Evolutionary conservation across 2,888 invertebrate genomes (phyloP).

Genomic region (Amblyteles armatorius): DNA sequence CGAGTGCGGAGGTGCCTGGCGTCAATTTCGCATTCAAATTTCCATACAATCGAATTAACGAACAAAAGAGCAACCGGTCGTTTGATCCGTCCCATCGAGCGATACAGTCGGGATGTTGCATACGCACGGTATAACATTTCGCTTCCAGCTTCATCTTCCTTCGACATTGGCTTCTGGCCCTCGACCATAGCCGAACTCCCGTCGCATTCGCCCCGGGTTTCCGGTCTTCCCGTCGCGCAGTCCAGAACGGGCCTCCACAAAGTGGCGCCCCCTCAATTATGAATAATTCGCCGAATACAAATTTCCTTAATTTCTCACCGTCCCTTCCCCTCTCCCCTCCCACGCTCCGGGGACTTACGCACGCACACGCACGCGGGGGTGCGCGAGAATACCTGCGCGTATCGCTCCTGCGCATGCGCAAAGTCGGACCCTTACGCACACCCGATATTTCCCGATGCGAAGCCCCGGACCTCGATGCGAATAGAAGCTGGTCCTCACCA

Average conservation of each 20-base stretch:
- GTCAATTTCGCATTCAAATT: constrained; percentile 83
- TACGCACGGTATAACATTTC: constrained; percentile 1
- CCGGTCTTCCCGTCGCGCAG: constrained; percentile 61
- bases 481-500: constrained; percentile 13
- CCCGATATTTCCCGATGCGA: constrained; percentile 3
- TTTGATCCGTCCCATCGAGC: constrained; percentile 79
- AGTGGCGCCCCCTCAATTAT: constrained; percentile 79
- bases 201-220: constrained; percentile 49
- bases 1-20: constrained; percentile 56
- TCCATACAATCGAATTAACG: constrained; percentile 81
- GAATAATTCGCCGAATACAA: constrained; percentile 80
- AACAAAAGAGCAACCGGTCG: constrained; percentile 81
- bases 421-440: not conserved
- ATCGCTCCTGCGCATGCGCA: constrained; percentile 26
- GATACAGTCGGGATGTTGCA: constrained; percentile 54
- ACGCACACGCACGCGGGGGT: constrained; percentile 32
- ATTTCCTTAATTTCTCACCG: constrained; percentile 79
- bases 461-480: constrained; percentile 54
- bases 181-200: constrained; percentile 10
- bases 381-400: constrained; percentile 48
- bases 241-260: constrained; percentile 69
- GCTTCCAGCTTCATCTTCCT: constrained; percentile 27
- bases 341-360: constrained; percentile 16
- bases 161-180: not conserved
- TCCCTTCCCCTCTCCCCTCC: constrained; percentile 48